Evolutionary conservation across 2,888 invertebrate genomes (phyloP), one percentile per base, ranked within the genome.

Genomic region (Macaria notata): DNA sequence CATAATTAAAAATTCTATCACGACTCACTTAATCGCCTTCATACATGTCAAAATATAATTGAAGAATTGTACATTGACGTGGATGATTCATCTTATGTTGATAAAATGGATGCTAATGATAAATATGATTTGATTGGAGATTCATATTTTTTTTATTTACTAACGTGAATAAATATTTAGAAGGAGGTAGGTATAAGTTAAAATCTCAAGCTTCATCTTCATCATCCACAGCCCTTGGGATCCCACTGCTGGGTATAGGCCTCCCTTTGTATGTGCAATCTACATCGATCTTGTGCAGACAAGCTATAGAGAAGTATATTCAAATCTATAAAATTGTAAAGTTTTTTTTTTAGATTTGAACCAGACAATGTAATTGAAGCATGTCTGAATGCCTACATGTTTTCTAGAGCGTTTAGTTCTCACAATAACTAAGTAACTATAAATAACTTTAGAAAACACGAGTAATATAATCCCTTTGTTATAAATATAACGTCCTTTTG

Each of bases 21-120:
- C 54, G 61, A 57, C 39, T 60, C 53, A 57, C 57, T 58, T 57
- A 47, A 62, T 48, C 46, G 48, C 60, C 56, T 55, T 59, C 49
- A 58, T 54, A 50, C 51, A 54, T 54, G 57, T 66, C 62, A 56
- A 62, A 62, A 61, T 54, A 56, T 59, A 64, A 62, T 62, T 56
- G 57, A 66, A 64, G 54, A 62, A 54, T 48, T 55, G 55, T 58
- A 44, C 47, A 55, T 39, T 50, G 49, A 54, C 46, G 50, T 46
- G 49, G 59, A 62, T 52, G 58, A 64, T 56, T 55, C 58, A 56
- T 59, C 51, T 43, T 3, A 48, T 33, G 19, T 47, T 46, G 31
- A 48, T 56, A 33, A 46, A 46, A 7, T 30, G 41, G 29, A 38
- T 19, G 44, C 8, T 41, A 39, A 62, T 61, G 56, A 57, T 63